phyloP scores from a whole-genome alignment of 2,113 vertebrate species.

The Capricornis sumatraensis region DNA sequence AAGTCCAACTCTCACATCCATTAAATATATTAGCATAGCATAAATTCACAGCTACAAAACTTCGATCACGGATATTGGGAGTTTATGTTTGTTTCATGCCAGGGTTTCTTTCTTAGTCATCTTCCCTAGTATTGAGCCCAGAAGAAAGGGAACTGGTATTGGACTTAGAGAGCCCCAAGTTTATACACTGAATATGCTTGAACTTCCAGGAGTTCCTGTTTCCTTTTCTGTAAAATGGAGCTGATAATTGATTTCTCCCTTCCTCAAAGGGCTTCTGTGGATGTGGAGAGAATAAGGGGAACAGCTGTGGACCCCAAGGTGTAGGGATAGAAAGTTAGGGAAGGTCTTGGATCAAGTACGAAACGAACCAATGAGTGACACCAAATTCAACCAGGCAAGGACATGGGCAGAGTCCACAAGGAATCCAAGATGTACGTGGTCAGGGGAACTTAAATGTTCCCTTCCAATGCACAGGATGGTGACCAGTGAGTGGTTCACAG shows the following conservation, averaged over 20 bases:
- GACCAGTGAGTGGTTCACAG: accelerated
- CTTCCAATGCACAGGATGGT: not conserved
- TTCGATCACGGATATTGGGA: not conserved
- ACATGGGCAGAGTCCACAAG: not conserved
- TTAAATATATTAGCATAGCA: not conserved
- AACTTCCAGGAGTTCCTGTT: not conserved
- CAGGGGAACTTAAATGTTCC: not conserved
- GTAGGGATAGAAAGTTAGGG: not conserved
- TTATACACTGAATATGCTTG: not conserved
- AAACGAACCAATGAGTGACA: not conserved
- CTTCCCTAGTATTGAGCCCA: not conserved
- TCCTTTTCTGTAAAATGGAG: not conserved
- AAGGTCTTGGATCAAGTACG: not conserved
- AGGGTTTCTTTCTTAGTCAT: not conserved
- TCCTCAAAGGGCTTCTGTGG: not conserved
- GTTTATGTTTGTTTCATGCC: not conserved
- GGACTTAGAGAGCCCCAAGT: not conserved
- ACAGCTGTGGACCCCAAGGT: not conserved
- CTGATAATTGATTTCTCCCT: not conserved
- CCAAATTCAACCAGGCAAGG: not conserved
- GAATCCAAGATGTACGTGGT: not conserved
- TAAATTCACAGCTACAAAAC: not conserved
- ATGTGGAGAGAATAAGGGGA: not conserved
- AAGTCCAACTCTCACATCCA: not conserved
- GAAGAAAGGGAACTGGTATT: not conserved